Evolutionary conservation across 2,888 invertebrate species (phyloP), one percentile per base, ranked within the genome.

Genomic region (Cancer borealis): DNA sequence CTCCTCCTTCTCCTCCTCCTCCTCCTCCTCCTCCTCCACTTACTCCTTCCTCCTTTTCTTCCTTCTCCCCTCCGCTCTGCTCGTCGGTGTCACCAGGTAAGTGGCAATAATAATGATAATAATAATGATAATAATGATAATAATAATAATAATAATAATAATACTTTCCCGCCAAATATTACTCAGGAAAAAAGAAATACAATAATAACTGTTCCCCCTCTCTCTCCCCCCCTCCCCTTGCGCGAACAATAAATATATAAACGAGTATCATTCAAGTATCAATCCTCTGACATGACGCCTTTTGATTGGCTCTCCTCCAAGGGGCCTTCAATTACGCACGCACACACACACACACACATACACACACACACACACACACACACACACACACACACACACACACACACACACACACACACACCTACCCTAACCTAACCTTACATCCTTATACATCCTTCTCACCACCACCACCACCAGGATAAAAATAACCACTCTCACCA

Each of bases 331-430:
- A 4, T 17, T 21, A 66, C 66, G 8, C 21, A 79, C 30, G 8
- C 79, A 26, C 10, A 12, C 79, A 30, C 12, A 10, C 79, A 79
- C 79, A 79, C 79, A 30, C 30, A 79, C 79, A 79, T 30, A 30
- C 79, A 79, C 79, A 79, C 79, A 79, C 79, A 79, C 79, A 79
- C 79, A 79, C 79, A 79, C 79, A 79, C 79, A 79, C 79, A 79
- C 79, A 79, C 79, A 79, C 73, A 79, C 73, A 79, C 73, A 79
- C 73, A 79, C 73, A 79, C 73, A 79, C 73, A 79, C 60, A 60
- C 60, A 60, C 60, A 60, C 60, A 60, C 66, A 66, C 66, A 66
- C 66, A 66, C 66, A 66, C 66, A 66, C 66, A 66, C 66, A 66
- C 66, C 12, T 17, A 66, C 3, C 12, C 66, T 17, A 12, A 66